Conservation (phyloP, 2,888 invertebrate genomes). For the Caenorhabditis drosophilae region DNA sequence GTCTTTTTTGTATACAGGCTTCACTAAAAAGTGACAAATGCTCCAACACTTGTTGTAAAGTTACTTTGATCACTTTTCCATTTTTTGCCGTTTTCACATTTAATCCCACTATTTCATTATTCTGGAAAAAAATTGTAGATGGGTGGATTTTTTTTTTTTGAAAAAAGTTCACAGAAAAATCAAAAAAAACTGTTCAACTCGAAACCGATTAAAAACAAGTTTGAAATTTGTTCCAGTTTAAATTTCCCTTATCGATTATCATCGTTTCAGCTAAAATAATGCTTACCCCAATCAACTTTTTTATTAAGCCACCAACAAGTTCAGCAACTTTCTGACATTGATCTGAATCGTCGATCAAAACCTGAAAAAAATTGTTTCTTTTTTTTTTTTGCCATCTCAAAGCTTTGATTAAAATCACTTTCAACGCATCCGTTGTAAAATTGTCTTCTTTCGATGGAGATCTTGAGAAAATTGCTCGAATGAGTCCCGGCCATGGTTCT, state of each 20-base stretch:
- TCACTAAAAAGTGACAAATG: slow-evolving; percentile 87
- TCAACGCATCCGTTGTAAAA: slow-evolving; percentile 87
- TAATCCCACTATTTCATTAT: slow-evolving; percentile 24
- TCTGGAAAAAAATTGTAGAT: slow-evolving; percentile 12
- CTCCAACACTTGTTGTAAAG: slow-evolving; percentile 73
- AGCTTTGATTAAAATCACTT: slow-evolving; percentile 69
- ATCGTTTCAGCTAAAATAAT: too few species aligned
- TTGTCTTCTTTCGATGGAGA: slow-evolving; percentile 76
- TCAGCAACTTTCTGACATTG: slow-evolving; percentile 76
- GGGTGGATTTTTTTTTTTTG: too few species aligned
- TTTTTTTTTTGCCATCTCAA: not conserved
- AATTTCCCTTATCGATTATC: too few species aligned
- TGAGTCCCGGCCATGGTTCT: slow-evolving; percentile 83
- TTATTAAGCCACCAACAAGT: slow-evolving; percentile 71
- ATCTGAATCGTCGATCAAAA: slow-evolving; percentile 91
- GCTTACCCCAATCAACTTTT: slow-evolving; percentile 19
- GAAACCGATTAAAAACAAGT: too few species aligned
- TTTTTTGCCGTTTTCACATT: slow-evolving; percentile 5
- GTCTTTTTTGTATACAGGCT: slow-evolving; percentile 70
- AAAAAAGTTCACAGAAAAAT: too few species aligned
- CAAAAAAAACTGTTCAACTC: too few species aligned
- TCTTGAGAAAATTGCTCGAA: slow-evolving; percentile 80
- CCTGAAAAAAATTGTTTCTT: slow-evolving; percentile 30
- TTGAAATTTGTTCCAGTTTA: too few species aligned
- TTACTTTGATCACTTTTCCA: slow-evolving; percentile 14